Evolutionary conservation across 2,113 vertebrate genomes (phyloP).

Genomic region (Hystrix brachyura): DNA sequence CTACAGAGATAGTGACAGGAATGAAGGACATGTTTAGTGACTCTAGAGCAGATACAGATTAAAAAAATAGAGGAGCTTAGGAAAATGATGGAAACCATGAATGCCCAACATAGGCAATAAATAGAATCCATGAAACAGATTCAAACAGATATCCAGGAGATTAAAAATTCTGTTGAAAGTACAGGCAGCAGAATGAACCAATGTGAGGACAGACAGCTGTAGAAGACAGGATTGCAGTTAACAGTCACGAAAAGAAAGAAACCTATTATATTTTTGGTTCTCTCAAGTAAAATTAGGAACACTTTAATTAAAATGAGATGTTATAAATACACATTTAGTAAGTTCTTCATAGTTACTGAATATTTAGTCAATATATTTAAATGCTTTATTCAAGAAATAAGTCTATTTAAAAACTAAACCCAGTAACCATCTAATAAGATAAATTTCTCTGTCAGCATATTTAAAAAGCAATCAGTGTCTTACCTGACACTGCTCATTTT

Average conservation of each 20-base stretch:
- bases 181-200: too few relatives aligned
- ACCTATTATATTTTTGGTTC: not conserved
- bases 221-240: too few relatives aligned
- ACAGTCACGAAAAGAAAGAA: not conserved
- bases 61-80: too few relatives aligned
- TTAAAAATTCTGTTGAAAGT: too few relatives aligned
- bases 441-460: conserved; percentile 67
- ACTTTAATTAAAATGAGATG: conserved; percentile 55
- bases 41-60: too few relatives aligned
- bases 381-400: not conserved
- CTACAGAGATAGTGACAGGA: too few relatives aligned
- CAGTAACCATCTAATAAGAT: conserved; percentile 57
- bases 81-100: too few relatives aligned
- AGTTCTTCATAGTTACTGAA: conserved; percentile 51
- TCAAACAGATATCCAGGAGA: too few relatives aligned
- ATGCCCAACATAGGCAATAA: too few relatives aligned
- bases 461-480: conserved; percentile 67
- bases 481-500: conserved; percentile 70
- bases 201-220: too few relatives aligned
- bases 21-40: too few relatives aligned
- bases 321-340: not conserved
- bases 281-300: conserved; percentile 49
- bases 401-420: conserved; percentile 65
- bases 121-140: too few relatives aligned
- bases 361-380: conserved; percentile 64